Base-by-base conservation (phyloP, 2,888 invertebrate genomes). In the Leucoptera coffeella region DNA sequence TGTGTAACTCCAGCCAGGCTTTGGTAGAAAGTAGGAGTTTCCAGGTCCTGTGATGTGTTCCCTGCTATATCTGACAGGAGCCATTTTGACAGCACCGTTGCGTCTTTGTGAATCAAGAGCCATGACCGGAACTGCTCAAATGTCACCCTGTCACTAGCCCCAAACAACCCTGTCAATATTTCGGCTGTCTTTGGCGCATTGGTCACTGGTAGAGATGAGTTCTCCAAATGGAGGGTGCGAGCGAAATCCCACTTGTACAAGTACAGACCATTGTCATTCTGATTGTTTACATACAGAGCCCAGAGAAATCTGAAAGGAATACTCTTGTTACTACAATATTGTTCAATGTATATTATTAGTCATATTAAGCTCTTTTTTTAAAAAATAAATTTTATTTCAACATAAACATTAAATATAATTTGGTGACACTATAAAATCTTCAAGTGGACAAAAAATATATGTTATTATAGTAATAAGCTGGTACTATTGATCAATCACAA, bases 1-100 rank as follows among this genome's bases (percentile, higher is more conserved):
- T 94, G 94, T 12, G 94, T 94, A 15, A 94, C 93, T 15, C 93
- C 94, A 21, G 93, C 90, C 32, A 94, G 67, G 27, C 92, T 92
- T 51, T 94, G 93, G 55, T 93, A 94, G 49, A 94, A 93, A 0
- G 92, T 92, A 0, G 85, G 85, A 2, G 89, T 89, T 51, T 91
- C 90, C 45, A 85, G 60, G 44, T 91, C 89, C 32, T 86, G 85
- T 23, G 83, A 82, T 4, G 88, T 67, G 26, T 81, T 81, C 22
- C 86, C 80, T 3, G 76, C 73, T 17, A 7, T 17, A 40, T 85
- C 83, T 2, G 79, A 75, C 12, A 92, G 55, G 33, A 92, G 58
- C 92, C 93, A 93, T 41, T 81, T 79, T 2, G 85, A 85, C 9
- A 89, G 55, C 11, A 86, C 79, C 1, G 89, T 89, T 0, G 85